Evolutionary conservation across 2,888 invertebrate species (phyloP).

Genomic region (Chrysolina americana): DNA sequence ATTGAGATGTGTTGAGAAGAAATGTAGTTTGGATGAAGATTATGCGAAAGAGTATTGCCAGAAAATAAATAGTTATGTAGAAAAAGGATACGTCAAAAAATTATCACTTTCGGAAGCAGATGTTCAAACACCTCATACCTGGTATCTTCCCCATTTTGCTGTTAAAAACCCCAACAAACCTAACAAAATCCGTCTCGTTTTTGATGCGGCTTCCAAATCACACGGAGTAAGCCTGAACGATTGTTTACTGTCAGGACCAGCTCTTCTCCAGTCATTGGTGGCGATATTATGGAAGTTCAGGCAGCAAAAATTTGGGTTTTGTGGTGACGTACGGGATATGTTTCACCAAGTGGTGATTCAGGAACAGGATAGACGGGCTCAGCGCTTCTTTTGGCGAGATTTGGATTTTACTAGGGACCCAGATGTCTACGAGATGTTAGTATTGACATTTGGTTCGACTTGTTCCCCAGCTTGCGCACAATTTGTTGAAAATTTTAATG

Average conservation of each 20-base stretch:
- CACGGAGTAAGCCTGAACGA: background rate
- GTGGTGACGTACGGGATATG: conserved; percentile 1
- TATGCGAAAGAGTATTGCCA: background rate
- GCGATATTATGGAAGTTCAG: conserved; percentile 14
- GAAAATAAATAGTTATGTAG: background rate
- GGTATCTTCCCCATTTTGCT: conserved; percentile 13
- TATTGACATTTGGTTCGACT: background rate
- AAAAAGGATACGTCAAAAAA: background rate
- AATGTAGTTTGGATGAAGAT: background rate
- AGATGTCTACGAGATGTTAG: conserved; percentile 8
- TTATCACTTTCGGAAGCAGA: background rate
- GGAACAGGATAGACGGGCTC: conserved; percentile 3
- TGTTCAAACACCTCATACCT: background rate
- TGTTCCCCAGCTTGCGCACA: conserved; percentile 11
- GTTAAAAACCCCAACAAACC: background rate
- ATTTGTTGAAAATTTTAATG: conserved; percentile 23
- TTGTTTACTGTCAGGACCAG: conserved; percentile 6
- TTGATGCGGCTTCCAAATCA: background rate
- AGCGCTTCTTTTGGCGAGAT: background rate
- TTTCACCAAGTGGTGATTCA: conserved; percentile 25
- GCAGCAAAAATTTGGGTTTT: background rate
- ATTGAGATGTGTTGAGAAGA: conserved; percentile 9
- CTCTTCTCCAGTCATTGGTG: conserved; percentile 14
- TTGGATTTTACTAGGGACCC: background rate
- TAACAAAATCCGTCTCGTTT: background rate